These are phyloP conservation scores for Machimus rusticus DNA, from an alignment of 2,888 invertebrate genomes.

Conservation along the genomic window DNA sequence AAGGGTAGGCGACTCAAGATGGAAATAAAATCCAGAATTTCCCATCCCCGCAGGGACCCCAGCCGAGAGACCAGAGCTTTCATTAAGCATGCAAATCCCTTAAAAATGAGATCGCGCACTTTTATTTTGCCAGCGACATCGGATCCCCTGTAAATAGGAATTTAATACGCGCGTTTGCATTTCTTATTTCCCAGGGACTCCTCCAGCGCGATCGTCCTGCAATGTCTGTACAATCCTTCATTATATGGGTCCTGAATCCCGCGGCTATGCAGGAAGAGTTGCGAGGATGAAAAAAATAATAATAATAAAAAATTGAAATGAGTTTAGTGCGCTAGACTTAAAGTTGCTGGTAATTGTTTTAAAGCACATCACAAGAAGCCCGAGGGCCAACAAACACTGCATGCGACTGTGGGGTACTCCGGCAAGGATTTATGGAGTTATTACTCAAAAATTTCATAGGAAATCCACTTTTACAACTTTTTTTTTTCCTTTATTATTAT, in stretches of 20 bases:
- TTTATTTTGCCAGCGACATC: constrained; percentile 46
- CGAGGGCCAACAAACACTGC: background rate
- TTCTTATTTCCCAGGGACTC: constrained; percentile 30
- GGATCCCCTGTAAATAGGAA: constrained; percentile 47
- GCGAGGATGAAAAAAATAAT: background rate
- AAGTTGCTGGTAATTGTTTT: constrained; percentile 31
- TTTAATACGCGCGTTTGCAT: constrained; percentile 47
- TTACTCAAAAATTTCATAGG: constrained; percentile 19
- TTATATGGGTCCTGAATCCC: background rate
- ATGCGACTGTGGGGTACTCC: background rate
- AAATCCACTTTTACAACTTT: constrained; percentile 11
- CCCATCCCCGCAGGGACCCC: background rate
- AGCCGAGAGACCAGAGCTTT: constrained; percentile 26
- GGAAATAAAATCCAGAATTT: constrained; percentile 42
- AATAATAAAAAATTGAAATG: constrained; percentile 3
- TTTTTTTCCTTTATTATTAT: background rate
- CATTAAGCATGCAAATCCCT: constrained; percentile 48
- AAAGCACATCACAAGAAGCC: background rate
- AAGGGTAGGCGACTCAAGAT: background rate
- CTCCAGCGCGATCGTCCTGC: background rate
- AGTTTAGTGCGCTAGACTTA: constrained; percentile 25
- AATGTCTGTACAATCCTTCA: constrained; percentile 5
- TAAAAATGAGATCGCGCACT: constrained; percentile 47
- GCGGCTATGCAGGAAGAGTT: background rate
- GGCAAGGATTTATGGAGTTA: constrained; percentile 18